A percentile compares a stretch with the other conserved stretches of the same genome.
Conservation (phyloP, 2,797 vertebrate genomes). For the Gouania willdenowi region DNA sequence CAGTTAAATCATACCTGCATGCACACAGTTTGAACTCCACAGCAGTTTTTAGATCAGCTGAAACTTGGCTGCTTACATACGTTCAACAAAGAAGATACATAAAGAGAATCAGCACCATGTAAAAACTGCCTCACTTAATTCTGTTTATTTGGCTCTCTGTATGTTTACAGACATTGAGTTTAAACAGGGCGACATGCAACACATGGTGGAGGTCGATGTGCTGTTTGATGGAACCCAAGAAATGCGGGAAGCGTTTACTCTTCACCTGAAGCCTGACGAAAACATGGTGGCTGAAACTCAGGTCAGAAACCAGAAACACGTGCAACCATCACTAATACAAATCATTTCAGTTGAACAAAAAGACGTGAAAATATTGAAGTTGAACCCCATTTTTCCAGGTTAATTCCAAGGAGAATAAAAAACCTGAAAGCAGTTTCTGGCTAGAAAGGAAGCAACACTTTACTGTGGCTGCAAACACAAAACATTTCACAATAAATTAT, state of each 20-base stretch:
- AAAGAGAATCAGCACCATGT: too few species aligned
- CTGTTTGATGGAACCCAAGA: slow-evolving; percentile 86
- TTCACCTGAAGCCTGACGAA: slow-evolving; percentile 91
- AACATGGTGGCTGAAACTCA: slow-evolving; percentile 93
- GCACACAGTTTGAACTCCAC: slow-evolving; percentile 24
- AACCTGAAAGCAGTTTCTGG: slow-evolving; percentile 15
- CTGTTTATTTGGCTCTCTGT: slow-evolving; percentile 14
- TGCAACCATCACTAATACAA: not conserved
- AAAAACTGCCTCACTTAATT: not conserved
- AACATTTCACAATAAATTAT: slow-evolving; percentile 47
- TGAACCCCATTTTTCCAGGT: slow-evolving; percentile 44
- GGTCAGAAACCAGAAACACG: slow-evolving; percentile 56
- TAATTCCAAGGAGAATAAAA: slow-evolving; percentile 17
- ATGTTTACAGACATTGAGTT: slow-evolving; percentile 84
- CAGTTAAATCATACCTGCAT: slow-evolving; percentile 21
- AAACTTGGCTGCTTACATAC: too few species aligned
- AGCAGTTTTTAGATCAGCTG: too few species aligned
- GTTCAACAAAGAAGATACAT: too few species aligned
- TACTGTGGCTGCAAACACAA: slow-evolving; percentile 20
- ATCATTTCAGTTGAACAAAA: slow-evolving; percentile 11
- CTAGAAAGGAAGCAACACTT: slow-evolving; percentile 36
- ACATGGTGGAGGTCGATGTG: slow-evolving; percentile 86
- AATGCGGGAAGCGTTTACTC: slow-evolving; percentile 92
- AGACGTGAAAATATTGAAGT: not conserved
- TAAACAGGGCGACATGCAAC: slow-evolving; percentile 84